These are phyloP conservation scores for Coreoperca whiteheadi DNA, from an alignment of 2,113 vertebrate genomes.

Conservation along the genomic window DNA sequence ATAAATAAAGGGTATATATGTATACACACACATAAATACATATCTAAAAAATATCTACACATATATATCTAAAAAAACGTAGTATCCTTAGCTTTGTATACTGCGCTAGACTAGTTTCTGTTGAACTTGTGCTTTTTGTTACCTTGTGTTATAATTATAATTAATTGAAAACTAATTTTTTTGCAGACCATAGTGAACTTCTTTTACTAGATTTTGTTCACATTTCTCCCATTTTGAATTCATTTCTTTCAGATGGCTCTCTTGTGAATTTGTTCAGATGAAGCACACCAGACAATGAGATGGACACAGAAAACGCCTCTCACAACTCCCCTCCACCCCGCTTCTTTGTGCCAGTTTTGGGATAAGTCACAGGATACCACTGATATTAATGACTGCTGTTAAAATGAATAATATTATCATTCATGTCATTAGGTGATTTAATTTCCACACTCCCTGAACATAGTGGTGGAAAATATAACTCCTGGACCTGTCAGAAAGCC, in stretches of 20 bases:
- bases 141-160: too few species aligned
- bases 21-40: too few species aligned
- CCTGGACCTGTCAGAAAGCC: slow-evolving; percentile 63
- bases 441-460: slow-evolving; percentile 76
- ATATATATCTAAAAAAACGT: too few species aligned
- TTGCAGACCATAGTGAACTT: slow-evolving; percentile 20
- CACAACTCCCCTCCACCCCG: slow-evolving; percentile 42
- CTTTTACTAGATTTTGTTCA: slow-evolving; percentile 36
- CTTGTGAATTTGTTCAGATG: slow-evolving; percentile 41
- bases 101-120: too few species aligned
- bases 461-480: slow-evolving; percentile 73
- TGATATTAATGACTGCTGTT: slow-evolving; percentile 76
- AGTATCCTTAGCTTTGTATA: too few species aligned
- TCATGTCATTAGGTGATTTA: slow-evolving; percentile 78
- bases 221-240: slow-evolving; percentile 57
- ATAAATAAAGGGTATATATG: too few species aligned
- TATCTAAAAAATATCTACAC: too few species aligned
- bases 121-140: too few species aligned
- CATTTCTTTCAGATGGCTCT: slow-evolving; percentile 51
- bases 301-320: slow-evolving; percentile 31
- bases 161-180: slow-evolving; percentile 25
- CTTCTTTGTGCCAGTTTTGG: slow-evolving; percentile 70
- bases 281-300: slow-evolving; percentile 41
- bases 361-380: slow-evolving; percentile 81
- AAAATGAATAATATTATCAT: slow-evolving; percentile 79